These are phyloP conservation scores for Petromus typicus DNA, from an alignment of 2,113 vertebrate genomes.

Conservation along the genomic window DNA sequence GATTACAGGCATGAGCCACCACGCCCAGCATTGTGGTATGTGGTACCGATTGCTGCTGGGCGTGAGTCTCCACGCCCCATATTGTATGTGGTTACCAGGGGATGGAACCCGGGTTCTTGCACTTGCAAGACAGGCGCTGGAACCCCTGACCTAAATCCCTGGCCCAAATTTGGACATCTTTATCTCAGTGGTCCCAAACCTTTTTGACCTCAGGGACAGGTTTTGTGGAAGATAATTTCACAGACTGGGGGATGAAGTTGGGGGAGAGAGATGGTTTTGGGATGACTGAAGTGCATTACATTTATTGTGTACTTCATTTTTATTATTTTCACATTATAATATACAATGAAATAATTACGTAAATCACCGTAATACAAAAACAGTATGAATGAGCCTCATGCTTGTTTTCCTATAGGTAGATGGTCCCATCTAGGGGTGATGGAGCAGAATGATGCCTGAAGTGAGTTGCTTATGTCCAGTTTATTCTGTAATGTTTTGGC, in stretches of 20 bases:
- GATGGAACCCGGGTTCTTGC: too few species aligned
- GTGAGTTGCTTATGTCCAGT: background rate
- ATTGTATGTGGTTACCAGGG: too few species aligned
- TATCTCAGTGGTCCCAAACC: background rate
- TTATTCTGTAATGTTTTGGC: background rate
- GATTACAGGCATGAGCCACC: too few species aligned
- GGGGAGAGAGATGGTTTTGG: background rate
- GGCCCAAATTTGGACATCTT: too few species aligned
- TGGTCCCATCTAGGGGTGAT: background rate
- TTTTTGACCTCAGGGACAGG: background rate
- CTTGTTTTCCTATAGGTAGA: background rate
- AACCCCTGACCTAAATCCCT: too few species aligned
- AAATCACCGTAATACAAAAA: background rate
- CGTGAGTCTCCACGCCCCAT: too few species aligned
- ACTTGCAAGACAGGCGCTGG: too few species aligned
- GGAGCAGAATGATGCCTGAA: background rate
- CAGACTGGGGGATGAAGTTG: background rate
- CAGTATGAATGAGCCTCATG: background rate
- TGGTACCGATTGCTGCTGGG: too few species aligned
- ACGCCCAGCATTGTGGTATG: too few species aligned
- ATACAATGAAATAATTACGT: background rate
- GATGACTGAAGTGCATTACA: background rate
- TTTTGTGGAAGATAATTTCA: background rate
- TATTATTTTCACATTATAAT: background rate
- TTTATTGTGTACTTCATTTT: background rate